These are phyloP conservation scores for Pocillopora damicornis DNA, from an alignment of 64 coral and sea anemone genomes.

Conservation along the genomic window DNA sequence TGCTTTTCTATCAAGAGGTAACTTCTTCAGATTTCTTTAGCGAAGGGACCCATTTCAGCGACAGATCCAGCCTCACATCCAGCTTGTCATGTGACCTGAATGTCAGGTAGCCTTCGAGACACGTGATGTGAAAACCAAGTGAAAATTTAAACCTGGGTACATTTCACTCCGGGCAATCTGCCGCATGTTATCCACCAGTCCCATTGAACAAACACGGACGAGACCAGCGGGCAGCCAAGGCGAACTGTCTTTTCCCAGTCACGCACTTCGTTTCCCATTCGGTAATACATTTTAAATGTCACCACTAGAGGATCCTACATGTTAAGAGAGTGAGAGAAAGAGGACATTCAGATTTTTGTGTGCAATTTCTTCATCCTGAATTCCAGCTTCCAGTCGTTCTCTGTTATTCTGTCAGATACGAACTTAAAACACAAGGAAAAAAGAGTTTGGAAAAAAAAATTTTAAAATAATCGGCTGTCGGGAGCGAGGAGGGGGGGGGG, in stretches of 20 bases:
- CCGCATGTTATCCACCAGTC: slow-evolving; percentile 94
- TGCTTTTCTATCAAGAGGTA: too few species aligned
- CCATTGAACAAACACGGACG: slow-evolving; percentile 79
- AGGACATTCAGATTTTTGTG: not conserved
- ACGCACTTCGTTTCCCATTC: not conserved
- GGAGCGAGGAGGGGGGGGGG: too few species aligned
- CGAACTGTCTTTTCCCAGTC: slow-evolving; percentile 32
- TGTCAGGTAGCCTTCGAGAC: too few species aligned
- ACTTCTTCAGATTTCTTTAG: too few species aligned
- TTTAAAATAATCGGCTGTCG: too few species aligned
- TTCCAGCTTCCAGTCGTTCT: not conserved
- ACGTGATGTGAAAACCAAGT: too few species aligned
- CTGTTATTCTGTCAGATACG: too few species aligned
- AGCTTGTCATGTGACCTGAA: too few species aligned
- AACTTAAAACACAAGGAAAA: too few species aligned
- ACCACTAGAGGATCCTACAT: slow-evolving; percentile 54
- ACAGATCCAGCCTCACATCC: not conserved
- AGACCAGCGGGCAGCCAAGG: slow-evolving; percentile 70
- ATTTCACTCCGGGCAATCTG: slow-evolving; percentile 52
- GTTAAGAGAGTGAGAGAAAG: not conserved
- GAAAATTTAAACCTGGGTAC: slow-evolving; percentile 62
- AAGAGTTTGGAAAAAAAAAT: too few species aligned
- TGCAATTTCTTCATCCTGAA: too few species aligned
- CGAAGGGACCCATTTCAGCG: not conserved
- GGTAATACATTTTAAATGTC: slow-evolving; percentile 67